Conservation (phyloP, 2,797 vertebrate genomes). For the Heliangelus exortis region DNA sequence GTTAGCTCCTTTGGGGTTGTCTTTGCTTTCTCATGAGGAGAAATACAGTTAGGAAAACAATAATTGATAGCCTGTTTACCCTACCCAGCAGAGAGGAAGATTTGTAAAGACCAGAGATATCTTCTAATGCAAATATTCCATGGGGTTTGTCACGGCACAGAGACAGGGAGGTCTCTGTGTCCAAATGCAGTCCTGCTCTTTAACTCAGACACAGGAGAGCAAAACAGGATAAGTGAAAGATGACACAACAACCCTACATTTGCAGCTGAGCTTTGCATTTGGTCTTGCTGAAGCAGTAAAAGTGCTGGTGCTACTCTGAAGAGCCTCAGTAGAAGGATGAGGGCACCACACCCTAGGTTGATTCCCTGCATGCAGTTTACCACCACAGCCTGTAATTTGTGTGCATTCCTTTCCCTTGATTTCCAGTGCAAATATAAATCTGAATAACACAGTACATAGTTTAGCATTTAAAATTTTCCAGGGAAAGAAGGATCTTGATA, state of each 20-base stretch:
- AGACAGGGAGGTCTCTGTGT: neutral
- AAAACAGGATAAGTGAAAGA: neutral
- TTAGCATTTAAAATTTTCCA: neutral
- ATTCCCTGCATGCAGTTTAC: neutral
- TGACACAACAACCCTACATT: neutral
- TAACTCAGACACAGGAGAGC: neutral
- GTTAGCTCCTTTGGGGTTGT: neutral
- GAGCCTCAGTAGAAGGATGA: neutral
- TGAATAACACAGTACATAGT: neutral
- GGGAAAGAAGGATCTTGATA: neutral
- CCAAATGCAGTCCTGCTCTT: neutral
- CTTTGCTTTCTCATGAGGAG: neutral
- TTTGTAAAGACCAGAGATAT: neutral
- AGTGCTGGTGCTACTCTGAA: neutral
- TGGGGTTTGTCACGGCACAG: neutral
- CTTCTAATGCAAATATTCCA: neutral
- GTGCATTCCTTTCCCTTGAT: neutral
- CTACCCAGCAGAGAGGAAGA: neutral
- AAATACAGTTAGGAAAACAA: neutral
- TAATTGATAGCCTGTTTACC: neutral
- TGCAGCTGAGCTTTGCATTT: neutral
- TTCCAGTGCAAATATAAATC: neutral
- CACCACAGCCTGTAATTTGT: neutral
- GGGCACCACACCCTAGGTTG: accelerated
- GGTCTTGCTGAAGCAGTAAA: neutral